Base-by-base conservation (phyloP, 2,797 vertebrate species). In the Leptatherina wallacei region DNA sequence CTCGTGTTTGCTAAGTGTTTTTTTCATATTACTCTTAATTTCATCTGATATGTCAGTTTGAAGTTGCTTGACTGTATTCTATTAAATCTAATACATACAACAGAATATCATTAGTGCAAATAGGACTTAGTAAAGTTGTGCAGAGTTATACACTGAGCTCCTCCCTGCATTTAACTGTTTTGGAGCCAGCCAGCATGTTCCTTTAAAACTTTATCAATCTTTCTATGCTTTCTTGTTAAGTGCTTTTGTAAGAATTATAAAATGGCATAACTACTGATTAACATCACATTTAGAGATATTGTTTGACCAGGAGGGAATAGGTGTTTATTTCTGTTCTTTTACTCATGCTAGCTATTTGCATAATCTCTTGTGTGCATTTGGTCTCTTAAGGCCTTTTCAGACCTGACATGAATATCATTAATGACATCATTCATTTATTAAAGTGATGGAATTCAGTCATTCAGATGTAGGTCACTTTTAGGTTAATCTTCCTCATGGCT, bases 31-130 rank as follows among this genome's bases (percentile, higher is more conserved):
- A 29, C 30, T 55, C 5, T 33, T 54, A 7, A 56, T 67, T 18
- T 10, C 9, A 36, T 10, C 35, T 36, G 10, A 36, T 11, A 36
- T 11, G 35, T 36, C 35, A 36, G 9, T 11, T 36, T 59, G 4
- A 71, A 63, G 32, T 84, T 77, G 62, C 59, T 78, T 81, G 84
- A 84, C 32, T 8, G 35, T 36, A 36, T 36, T 36, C 36, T 38
- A 38, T 38, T 38, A 2, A 13, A 42, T 12, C 14, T 42, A 27
- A 27, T 27, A 27, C 2, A 12, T 38, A 20, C 4, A 20, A 16
- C 16, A 6, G 42, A 5, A 44, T 44, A 44, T 44, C 20, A 16
- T 20, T 44, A 44, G 4, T 16, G 18, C 16, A 20, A 44, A 44
- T 4, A 3, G 12, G 1, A 44, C 42, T 27, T 16, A 16, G 18